Base-by-base conservation (phyloP, 1,140 invertebrate species). In the Microplitis mediator region DNA sequence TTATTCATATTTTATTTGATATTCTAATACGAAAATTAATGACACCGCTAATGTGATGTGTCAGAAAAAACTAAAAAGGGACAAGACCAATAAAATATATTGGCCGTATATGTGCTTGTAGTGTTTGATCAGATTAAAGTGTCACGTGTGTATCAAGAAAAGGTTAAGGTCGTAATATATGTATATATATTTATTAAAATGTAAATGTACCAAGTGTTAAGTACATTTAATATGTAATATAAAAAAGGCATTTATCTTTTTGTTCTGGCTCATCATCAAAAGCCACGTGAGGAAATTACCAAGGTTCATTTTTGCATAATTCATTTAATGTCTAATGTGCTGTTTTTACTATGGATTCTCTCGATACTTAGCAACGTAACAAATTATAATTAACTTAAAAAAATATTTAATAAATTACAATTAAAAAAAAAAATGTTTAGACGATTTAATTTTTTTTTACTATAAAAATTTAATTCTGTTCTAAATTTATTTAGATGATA, bases 231-330 rank as follows among this genome's bases (percentile, higher is more conserved):
- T 45, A 45, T 45, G 5, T 45, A 9, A 45, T 9, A 45, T 45
- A 45, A 45, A 45, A 9, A 45, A 45, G 39, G 6, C 13, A 4
- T 62, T 64, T 56, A 14, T 16, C 5, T 56, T 56, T 56, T 14
- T 45, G 6, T 9, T 11, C 5, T 45, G 39, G 39, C 39, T 45
- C 39, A 45, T 45, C 39, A 45, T 45, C 39, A 54, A 54, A 11
- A 54, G 52, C 16, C 52, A 14, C n/a, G 16, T 16, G 16, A 60
- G 6, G 23, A 11, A 34, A 60, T 60, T 60, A 60, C 31, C 14
- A 34, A 60, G 58, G 58, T 8, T 34, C 58, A 31, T 60, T 32
- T 60, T 60, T 60, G 58, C 58, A 60, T 60, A 34, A 60, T 60
- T 60, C 58, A 60, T 32, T 60, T 60, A 60, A 23, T 60, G 16